Base-by-base conservation (phyloP, 2,113 vertebrate genomes). In the Aspiorhynchus laticeps region DNA sequence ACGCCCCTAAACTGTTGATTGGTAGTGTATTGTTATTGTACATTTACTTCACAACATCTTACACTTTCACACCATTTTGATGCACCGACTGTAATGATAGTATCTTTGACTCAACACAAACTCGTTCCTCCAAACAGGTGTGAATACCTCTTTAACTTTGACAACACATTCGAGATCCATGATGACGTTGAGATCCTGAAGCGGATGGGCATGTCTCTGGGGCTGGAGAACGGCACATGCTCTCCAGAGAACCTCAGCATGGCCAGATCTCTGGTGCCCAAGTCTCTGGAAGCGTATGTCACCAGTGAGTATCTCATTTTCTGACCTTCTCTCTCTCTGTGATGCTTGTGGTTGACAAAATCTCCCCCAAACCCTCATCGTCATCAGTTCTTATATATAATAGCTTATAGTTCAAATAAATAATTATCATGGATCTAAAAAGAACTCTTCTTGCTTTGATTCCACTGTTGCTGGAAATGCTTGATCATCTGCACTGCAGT, bases 121-220 rank as follows among this genome's bases (percentile, higher is more conserved):
- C 65, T 41, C 6, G 5, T 85, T 86, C 21, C 51, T 48, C 10
- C 24, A 38, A 84, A 63, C 92, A 97, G 96, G 85, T 97, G 96
- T 91, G 96, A 97, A 87, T 97, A 97, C 87, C 95, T 97, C 86
- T 97, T 97, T 88, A 96, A 96, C 91, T 97, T 97, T 12, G 95
- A 97, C 93, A 96, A 96, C 90, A 92, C 96, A 9, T 97, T 97
- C 86, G 97, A 97, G 93, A 97, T 97, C 80, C 96, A 97, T 0
- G 95, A 97, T 65, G 96, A 96, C 90, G 95, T 93, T 0, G 96
- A 97, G 86, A 95, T 97, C 3, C 93, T 97, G 86, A 97, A 96
- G 90, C 93, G 95, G 80, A 96, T 97, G 96, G 96, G 96, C 12
- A 95, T 97, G 96, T 96, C 96, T 65, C 94, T 97, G 87, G 96